Percentiles rank a stretch among this genome's conserved stretches.
Conservation (phyloP, 35 echinoderm and acorn worm genomes). For the Amphiura filiformis region DNA sequence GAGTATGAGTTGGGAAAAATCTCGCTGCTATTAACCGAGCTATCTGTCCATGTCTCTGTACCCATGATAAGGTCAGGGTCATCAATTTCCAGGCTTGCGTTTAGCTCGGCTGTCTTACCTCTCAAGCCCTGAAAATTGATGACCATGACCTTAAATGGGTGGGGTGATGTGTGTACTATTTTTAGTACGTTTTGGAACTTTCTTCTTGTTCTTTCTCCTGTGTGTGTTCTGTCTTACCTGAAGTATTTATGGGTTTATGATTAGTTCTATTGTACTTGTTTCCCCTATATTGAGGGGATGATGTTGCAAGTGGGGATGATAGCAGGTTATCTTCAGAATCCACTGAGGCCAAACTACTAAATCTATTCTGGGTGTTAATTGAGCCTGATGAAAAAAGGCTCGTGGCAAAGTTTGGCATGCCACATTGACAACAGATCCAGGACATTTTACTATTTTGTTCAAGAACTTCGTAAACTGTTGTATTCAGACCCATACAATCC, state of each 20-base stretch:
- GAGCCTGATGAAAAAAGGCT: background rate
- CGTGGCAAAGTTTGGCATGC: background rate
- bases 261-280: background rate
- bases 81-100: background rate
- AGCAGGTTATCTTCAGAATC: background rate
- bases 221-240: background rate
- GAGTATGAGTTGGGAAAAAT: constrained; percentile 28
- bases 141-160: background rate
- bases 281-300: background rate
- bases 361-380: background rate
- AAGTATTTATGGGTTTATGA: background rate
- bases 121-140: constrained; percentile 36
- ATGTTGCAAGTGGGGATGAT: background rate
- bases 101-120: constrained; percentile 20
- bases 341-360: background rate
- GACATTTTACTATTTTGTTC: no score
- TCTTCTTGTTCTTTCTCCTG: background rate
- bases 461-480: no score
- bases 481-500: background rate
- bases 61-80: constrained; percentile 24
- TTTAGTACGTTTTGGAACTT: background rate
- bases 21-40: background rate
- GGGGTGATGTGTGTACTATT: background rate
- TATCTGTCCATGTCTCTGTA: constrained; percentile 37
- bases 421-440: no score